Evolutionary conservation across 2,888 invertebrate genomes (phyloP), one percentile per base, ranked within the genome.

Genomic region (Dicyrtoma fusca): DNA sequence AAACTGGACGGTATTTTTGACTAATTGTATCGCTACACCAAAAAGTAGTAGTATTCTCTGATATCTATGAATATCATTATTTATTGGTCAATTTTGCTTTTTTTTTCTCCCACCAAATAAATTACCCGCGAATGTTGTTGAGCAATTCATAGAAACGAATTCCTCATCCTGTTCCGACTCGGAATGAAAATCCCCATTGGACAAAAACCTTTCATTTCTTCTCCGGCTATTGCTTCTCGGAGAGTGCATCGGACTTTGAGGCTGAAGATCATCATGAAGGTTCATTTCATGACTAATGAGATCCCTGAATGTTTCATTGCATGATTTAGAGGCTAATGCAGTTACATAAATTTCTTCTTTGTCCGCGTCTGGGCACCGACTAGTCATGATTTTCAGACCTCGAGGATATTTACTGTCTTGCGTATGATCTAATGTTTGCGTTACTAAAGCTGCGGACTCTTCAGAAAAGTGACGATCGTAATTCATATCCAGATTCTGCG

Each of bases 341-440:
- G 76, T 73, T 1, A 80, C 63, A 10, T 74, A 74, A n/a, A 80
- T 73, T 57, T 79, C 79, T 34, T 78, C 79, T n/a, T 71, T 74
- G 45, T 80, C 79, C 10, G 77, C 73, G 57, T 80, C 79, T 1
- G 80, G 80, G 51, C 80, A 80, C 45, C 79, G 59, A 68, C 77
- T 77, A 10, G 72, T 77, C 75, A 78, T 74, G 17, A 80, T 80
- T 55, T 80, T 80, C 42, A 75, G 69, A 17, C 80, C 80, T 11
- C 77, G 69, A 13, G 77, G 75, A 68, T 77, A 79, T 63, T 79
- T 79, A 14, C 26, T 42, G 19, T 77, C 74, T 61, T 73, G 55
- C n/a, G 69, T 47, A 51, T 69, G 72, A 62, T 75, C 70, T 14
- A 72, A 42, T 4, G 72, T 21, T 51, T 26, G 14, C 0, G 75